A percentile compares a stretch with the other conserved stretches of the same genome.
Conservation (phyloP, 2,797 vertebrate genomes). For the Sebastes hubbsi region DNA sequence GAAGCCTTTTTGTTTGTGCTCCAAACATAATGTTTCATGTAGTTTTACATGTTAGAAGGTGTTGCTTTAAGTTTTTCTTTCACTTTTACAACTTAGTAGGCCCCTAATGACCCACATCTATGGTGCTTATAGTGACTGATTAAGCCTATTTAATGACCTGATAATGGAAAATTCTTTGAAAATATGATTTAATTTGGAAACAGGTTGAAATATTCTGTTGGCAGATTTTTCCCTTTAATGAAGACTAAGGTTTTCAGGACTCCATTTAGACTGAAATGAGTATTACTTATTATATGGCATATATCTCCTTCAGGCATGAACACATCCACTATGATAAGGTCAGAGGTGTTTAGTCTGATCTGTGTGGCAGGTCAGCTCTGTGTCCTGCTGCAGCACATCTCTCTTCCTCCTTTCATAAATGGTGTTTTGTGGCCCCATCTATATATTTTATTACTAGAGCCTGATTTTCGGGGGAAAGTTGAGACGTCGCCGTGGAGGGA, state of each 20-base stretch:
- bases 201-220: neutral
- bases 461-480: slow-evolving; percentile 81
- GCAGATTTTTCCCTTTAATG: neutral
- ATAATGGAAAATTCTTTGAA: neutral
- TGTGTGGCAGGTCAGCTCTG: slow-evolving; percentile 26
- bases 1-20: too few species aligned
- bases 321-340: too few species aligned
- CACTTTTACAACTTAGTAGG: too few species aligned
- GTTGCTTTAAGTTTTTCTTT: too few species aligned
- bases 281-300: neutral
- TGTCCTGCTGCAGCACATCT: slow-evolving; percentile 51
- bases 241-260: neutral
- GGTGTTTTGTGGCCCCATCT: slow-evolving; percentile 81
- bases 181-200: neutral
- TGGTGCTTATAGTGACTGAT: too few species aligned
- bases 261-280: neutral
- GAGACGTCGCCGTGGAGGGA: slow-evolving; percentile 80
- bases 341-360: slow-evolving; percentile 17
- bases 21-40: too few species aligned
- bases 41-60: too few species aligned
- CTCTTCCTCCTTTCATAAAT: slow-evolving; percentile 69
- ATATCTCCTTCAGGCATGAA: neutral
- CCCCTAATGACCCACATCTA: too few species aligned
- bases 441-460: slow-evolving; percentile 86
- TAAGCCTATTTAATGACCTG: too few species aligned